A percentile compares a stretch with the other conserved stretches of the same genome.
phyloP scores from a whole-genome alignment of 2,888 invertebrate species.

The Linnaemya vulpina region DNA sequence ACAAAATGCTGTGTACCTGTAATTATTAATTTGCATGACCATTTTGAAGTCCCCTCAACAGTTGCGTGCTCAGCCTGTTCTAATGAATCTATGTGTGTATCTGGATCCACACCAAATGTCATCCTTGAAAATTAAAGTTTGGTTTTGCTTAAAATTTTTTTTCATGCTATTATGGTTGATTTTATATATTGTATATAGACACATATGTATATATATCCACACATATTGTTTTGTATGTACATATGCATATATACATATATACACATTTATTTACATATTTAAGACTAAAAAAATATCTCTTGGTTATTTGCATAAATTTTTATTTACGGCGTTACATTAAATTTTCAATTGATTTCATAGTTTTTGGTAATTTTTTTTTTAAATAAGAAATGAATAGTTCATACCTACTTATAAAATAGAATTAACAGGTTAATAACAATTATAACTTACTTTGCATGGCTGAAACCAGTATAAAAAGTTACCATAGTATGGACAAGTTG shows the following conservation, averaged over 20 bases:
- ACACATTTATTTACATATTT: no score
- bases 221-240: background rate
- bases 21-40: slow-evolving; percentile 99
- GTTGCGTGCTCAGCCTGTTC: slow-evolving; percentile 99
- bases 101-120: slow-evolving; percentile 98
- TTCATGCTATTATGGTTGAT: background rate
- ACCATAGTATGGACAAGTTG: no score
- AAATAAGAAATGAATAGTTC: slow-evolving; percentile 57
- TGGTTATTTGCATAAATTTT: background rate
- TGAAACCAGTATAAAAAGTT: background rate
- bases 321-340: slow-evolving; percentile 34
- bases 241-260: background rate
- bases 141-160: slow-evolving; percentile 24
- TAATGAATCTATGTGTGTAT: slow-evolving; percentile 98
- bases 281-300: background rate
- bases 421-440: background rate
- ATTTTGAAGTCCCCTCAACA: slow-evolving; percentile 99
- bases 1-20: slow-evolving; percentile 89
- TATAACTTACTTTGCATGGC: slow-evolving; percentile 1
- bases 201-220: background rate
- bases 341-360: slow-evolving; percentile 66
- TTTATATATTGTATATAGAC: background rate
- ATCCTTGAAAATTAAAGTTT: slow-evolving; percentile 87
- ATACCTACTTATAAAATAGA: slow-evolving; percentile 12
- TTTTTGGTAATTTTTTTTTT: background rate